phyloP scores from a whole-genome alignment of 2,888 invertebrate genomes.

The Pelosia muscerda region DNA sequence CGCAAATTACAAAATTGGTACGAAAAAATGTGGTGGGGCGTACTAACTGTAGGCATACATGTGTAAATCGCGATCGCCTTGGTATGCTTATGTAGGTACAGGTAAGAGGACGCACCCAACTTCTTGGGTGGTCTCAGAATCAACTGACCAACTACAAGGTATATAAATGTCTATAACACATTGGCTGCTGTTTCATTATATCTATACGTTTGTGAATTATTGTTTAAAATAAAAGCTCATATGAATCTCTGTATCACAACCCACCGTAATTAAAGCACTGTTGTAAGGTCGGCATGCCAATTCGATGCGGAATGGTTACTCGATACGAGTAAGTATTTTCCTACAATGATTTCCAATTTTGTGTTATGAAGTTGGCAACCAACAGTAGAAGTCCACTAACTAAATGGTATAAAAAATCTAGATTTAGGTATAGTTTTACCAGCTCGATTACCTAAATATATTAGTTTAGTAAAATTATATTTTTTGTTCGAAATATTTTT shows the following conservation, averaged over 20 bases:
- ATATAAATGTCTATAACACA: conserved; percentile 65
- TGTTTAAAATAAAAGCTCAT: conserved; percentile 74
- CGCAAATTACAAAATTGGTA: conserved; percentile 82
- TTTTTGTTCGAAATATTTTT: no score
- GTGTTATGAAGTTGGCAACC: conserved; percentile 34
- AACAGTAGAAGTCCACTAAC: no score
- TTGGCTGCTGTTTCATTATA: conserved; percentile 64
- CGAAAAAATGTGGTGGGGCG: conserved; percentile 56
- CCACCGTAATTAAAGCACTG: conserved; percentile 70
- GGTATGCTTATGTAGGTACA: conserved; percentile 54
- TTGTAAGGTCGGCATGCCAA: conserved; percentile 49
- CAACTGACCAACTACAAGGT: conserved; percentile 75
- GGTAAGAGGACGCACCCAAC: conserved; percentile 65
- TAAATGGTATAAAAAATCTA: background rate
- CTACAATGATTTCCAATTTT: conserved; percentile 27
- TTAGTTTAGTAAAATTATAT: background rate
- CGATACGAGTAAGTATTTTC: conserved; percentile 33
- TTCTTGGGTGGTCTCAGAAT: conserved; percentile 80
- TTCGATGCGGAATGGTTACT: conserved; percentile 45
- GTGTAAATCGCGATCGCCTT: conserved; percentile 40
- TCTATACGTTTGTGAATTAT: conserved; percentile 66
- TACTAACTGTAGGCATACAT: conserved; percentile 51
- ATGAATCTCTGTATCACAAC: conserved; percentile 72
- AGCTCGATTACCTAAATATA: background rate
- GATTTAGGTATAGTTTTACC: conserved; percentile 3